phyloP scores from a whole-genome alignment of 2,797 vertebrate genomes.

The Iguana delicatissima region DNA sequence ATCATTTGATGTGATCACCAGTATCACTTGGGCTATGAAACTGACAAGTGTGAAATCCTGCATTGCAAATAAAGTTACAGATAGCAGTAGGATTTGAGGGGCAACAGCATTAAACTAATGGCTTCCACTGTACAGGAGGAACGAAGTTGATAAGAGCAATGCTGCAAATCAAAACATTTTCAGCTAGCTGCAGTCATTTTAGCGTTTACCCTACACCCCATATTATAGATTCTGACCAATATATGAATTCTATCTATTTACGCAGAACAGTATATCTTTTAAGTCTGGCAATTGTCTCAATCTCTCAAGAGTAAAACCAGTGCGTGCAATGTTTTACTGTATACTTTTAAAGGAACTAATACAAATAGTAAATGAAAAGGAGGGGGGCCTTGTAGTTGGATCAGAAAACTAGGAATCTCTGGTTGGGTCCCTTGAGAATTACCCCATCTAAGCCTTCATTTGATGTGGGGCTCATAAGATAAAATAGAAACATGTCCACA shows the following conservation, averaged over 20 bases:
- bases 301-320: background rate
- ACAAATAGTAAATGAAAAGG: too few species aligned
- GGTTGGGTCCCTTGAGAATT: background rate
- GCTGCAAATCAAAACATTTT: background rate
- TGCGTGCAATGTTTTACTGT: background rate
- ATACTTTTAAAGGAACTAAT: too few species aligned
- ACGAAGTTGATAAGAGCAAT: background rate
- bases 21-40: slow-evolving; percentile 3
- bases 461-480: background rate
- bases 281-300: background rate
- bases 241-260: background rate
- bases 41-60: slow-evolving; percentile 29
- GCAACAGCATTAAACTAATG: slow-evolving; percentile 9
- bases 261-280: background rate
- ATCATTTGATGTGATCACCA: slow-evolving; percentile 23
- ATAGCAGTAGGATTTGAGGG: slow-evolving; percentile 6
- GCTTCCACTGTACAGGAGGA: background rate
- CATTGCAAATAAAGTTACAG: slow-evolving; percentile 2
- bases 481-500: background rate
- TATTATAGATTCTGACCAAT: background rate
- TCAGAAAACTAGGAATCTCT: background rate
- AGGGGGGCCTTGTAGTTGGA: too few species aligned
- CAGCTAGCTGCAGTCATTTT: background rate
- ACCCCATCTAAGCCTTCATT: background rate
- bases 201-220: background rate